These are phyloP conservation scores for Mirounga angustirostris DNA, from an alignment of 2,113 vertebrate species.

Conservation along the genomic window DNA sequence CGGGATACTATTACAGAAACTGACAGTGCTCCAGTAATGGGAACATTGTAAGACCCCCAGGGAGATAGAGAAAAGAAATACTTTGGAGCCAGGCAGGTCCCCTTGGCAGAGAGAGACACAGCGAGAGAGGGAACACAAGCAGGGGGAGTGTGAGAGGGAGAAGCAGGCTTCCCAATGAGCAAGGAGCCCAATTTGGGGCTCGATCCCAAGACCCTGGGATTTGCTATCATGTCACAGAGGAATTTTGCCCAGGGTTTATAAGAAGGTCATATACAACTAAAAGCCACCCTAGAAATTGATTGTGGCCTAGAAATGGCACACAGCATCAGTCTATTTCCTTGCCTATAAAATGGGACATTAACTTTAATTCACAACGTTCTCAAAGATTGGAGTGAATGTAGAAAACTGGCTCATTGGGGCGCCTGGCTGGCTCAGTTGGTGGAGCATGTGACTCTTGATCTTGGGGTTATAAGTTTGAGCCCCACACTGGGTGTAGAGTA, in stretches of 20 bases:
- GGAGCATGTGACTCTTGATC: not conserved
- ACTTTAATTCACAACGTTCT: slow-evolving; percentile 34
- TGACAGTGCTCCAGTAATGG: not conserved
- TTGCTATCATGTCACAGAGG: too few relatives aligned
- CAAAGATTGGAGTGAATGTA: slow-evolving; percentile 23
- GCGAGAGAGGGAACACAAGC: too few relatives aligned
- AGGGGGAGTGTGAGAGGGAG: too few relatives aligned
- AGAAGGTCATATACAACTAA: too few relatives aligned
- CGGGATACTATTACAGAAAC: not conserved
- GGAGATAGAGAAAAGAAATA: not conserved
- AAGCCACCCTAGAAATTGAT: too few relatives aligned
- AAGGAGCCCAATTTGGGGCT: too few relatives aligned
- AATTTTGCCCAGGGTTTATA: too few relatives aligned
- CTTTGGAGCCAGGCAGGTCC: not conserved
- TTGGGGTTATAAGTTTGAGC: not conserved
- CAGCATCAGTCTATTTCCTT: not conserved
- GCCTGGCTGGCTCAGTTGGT: not conserved
- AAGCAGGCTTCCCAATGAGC: too few relatives aligned
- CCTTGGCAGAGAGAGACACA: too few relatives aligned
- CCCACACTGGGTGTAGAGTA: not conserved
- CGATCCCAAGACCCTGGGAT: too few relatives aligned
- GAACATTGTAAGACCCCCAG: not conserved
- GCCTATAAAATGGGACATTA: not conserved
- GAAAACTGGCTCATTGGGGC: not conserved
- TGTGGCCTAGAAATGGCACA: not conserved